phyloP scores from a whole-genome alignment of 2,113 vertebrate genomes.

The Ptyas mucosa region DNA sequence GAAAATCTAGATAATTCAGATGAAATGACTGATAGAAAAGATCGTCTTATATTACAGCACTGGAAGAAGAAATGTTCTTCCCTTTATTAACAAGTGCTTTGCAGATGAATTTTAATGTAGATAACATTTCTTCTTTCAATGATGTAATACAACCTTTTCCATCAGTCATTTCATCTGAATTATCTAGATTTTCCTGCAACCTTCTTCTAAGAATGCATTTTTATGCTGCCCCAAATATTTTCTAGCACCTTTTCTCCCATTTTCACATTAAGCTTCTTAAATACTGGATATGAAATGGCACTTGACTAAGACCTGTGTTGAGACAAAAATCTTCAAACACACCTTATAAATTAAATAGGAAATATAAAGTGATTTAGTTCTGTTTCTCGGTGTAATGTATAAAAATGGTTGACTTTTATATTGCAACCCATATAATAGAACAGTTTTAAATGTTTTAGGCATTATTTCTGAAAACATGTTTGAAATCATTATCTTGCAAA shows the following conservation, averaged over 20 bases:
- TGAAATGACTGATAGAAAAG: too few species aligned
- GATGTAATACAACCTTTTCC: background rate
- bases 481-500: background rate
- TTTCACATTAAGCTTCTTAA: background rate
- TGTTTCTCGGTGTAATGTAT: conserved; percentile 44
- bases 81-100: too few species aligned
- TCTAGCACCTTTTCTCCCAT: background rate
- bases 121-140: too few species aligned
- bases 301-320: background rate
- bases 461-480: background rate
- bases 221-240: background rate
- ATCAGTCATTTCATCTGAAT: background rate
- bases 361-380: conserved; percentile 12
- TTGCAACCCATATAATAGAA: conserved; percentile 34
- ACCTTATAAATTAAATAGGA: background rate
- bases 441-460: conserved; percentile 31
- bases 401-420: conserved; percentile 11
- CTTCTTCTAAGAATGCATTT: background rate
- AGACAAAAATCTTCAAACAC: background rate
- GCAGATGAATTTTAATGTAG: too few species aligned
- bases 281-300: background rate
- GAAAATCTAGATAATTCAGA: too few species aligned
- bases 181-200: background rate
- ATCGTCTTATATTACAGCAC: too few species aligned
- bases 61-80: too few species aligned